Percentiles rank a stretch among this genome's conserved stretches.
Conservation (phyloP, 2,888 invertebrate species). For the Acanthosepion pharaonis region DNA sequence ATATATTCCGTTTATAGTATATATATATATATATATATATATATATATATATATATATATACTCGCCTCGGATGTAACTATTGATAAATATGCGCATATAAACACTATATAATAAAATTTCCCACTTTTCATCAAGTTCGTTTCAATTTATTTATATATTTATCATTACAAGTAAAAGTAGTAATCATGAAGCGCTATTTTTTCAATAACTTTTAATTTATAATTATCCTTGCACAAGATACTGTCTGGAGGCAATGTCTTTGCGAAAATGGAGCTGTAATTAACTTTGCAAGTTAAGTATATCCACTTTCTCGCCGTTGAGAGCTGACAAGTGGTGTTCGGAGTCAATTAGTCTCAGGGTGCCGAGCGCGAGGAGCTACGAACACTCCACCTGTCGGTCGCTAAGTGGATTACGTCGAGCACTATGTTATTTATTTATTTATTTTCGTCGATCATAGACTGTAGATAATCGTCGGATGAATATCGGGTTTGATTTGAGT, state of each 20-base stretch:
- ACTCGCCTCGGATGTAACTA: no score
- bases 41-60: no score
- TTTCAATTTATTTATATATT: not conserved
- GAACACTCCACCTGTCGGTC: not conserved
- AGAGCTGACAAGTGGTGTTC: not conserved
- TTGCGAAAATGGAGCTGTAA: not conserved
- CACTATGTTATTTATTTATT: no score
- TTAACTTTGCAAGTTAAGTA: slow-evolving; percentile 1
- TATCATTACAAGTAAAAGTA: not conserved
- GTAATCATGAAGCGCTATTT: not conserved
- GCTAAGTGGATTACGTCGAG: not conserved
- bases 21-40: no score
- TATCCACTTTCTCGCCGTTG: not conserved
- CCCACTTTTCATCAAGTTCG: not conserved
- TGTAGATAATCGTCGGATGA: no score
- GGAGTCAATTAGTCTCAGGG: not conserved
- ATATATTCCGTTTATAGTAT: no score
- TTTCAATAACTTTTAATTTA: not conserved
- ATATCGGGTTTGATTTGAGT: no score
- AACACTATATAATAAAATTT: not conserved
- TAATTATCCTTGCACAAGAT: not conserved
- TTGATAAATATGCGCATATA: not conserved
- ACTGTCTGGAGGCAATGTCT: not conserved
- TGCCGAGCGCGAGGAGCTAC: not conserved
- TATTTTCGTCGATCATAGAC: no score